phyloP scores from a whole-genome alignment of 2,113 vertebrate species.

The Dasypus novemcinctus region DNA sequence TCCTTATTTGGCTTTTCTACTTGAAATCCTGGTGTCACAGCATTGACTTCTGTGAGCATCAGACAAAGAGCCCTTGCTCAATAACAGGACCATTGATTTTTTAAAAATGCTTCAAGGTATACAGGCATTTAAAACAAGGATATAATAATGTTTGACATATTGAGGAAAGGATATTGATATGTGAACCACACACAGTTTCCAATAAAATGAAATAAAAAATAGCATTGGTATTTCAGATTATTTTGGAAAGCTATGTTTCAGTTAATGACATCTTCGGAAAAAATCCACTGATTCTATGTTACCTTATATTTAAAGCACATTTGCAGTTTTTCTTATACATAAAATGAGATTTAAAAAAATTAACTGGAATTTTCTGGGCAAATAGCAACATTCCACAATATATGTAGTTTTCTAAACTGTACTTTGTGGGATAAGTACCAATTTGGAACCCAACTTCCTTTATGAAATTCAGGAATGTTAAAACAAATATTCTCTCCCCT shows the following conservation, averaged over 20 bases:
- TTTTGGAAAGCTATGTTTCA: conserved; percentile 4
- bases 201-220: background rate
- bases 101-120: background rate
- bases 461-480: background rate
- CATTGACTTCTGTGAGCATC: too few relatives aligned
- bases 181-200: background rate
- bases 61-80: too few relatives aligned
- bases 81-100: background rate
- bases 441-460: background rate
- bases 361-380: background rate
- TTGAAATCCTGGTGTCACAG: too few relatives aligned
- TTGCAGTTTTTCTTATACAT: conserved; percentile 12
- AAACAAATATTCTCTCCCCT: background rate
- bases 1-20: too few relatives aligned
- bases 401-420: background rate
- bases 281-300: background rate
- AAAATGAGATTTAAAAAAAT: background rate
- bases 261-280: background rate
- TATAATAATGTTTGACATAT: background rate
- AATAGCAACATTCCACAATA: background rate
- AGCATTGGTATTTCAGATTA: background rate
- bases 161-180: background rate
- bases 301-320: background rate
- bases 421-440: background rate
- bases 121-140: conserved; percentile 22